Evolutionary conservation across 1,140 invertebrate species (phyloP).

Genomic region (Drosophila varians): DNA sequence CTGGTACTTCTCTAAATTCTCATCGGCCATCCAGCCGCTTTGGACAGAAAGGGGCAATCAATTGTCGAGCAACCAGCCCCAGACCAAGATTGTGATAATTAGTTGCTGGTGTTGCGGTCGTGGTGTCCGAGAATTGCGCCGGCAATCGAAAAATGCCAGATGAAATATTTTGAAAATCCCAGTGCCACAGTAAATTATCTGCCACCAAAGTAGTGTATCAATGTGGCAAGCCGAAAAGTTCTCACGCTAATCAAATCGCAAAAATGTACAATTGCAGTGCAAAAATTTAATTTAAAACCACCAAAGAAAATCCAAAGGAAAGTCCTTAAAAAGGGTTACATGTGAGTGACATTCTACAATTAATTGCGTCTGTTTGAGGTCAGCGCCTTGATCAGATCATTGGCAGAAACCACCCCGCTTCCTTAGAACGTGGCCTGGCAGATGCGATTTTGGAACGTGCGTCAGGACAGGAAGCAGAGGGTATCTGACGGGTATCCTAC

Average conservation of each 20-base stretch:
- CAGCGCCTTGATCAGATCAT: constrained; percentile 13
- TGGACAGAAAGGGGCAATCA: constrained; percentile 33
- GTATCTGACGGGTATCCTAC: constrained; percentile 17
- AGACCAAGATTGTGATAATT: constrained; percentile 37
- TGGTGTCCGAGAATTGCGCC: constrained; percentile 17
- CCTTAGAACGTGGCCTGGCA: constrained; percentile 7
- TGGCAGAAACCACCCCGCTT: constrained; percentile 17
- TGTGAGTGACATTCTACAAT: constrained; percentile 58
- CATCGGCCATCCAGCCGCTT: neutral
- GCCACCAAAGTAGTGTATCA: neutral
- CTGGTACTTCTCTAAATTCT: constrained; percentile 1
- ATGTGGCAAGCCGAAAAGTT: constrained; percentile 26
- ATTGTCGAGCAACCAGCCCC: constrained; percentile 40
- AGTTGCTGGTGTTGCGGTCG: constrained; percentile 1
- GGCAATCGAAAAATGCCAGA: constrained; percentile 31
- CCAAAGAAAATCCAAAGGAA: constrained; percentile 1
- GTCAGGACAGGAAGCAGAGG: constrained; percentile 39
- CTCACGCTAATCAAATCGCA: constrained; percentile 69
- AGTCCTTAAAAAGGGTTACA: constrained; percentile 41
- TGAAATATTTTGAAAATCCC: constrained; percentile 4
- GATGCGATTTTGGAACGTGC: constrained; percentile 45
- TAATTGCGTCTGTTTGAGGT: constrained; percentile 44
- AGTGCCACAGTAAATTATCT: constrained; percentile 4
- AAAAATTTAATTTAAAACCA: constrained; percentile 54
- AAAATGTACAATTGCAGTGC: constrained; percentile 17